Evolutionary conservation across 2,113 vertebrate genomes (phyloP).

Genomic region (Xiphophorus hellerii): DNA sequence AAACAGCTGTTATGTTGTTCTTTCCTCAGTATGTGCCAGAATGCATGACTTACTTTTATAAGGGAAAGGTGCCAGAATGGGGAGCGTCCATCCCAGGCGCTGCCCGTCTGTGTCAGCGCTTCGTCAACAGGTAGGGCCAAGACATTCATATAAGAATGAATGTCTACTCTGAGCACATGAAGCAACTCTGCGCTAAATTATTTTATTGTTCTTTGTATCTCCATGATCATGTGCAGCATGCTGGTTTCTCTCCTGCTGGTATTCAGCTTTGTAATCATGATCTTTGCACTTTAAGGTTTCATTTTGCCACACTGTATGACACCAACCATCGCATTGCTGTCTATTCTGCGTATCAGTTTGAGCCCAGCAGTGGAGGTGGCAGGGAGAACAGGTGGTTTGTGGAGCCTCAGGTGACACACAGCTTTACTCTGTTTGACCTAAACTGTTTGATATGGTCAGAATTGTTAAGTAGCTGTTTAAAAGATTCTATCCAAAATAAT

Average conservation of each 20-base stretch:
- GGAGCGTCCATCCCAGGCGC: conserved; percentile 42
- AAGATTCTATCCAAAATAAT: not conserved
- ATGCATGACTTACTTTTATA: conserved; percentile 76
- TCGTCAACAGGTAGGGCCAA: conserved; percentile 72
- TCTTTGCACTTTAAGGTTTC: conserved; percentile 54
- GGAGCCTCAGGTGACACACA: conserved; percentile 73
- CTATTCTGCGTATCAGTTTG: conserved; percentile 78
- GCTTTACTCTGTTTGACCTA: not conserved
- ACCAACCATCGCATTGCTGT: conserved; percentile 73
- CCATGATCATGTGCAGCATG: not conserved
- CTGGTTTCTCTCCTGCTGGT: not conserved
- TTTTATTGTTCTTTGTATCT: not conserved
- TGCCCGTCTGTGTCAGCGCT: conserved; percentile 73
- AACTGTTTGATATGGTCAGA: not conserved
- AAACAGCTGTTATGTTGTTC: not conserved
- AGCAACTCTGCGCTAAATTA: too few relatives aligned
- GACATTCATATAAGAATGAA: too few relatives aligned
- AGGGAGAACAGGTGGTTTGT: conserved; percentile 79
- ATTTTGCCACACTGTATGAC: conserved; percentile 81
- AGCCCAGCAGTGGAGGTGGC: conserved; percentile 75
- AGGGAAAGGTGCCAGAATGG: conserved; percentile 68
- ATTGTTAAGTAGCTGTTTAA: not conserved
- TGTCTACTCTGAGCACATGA: too few relatives aligned
- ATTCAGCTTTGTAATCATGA: not conserved
- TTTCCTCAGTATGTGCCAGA: conserved; percentile 58